These are phyloP conservation scores for Argyra leucocephala DNA, from an alignment of 2,888 invertebrate species.

Conservation along the genomic window DNA sequence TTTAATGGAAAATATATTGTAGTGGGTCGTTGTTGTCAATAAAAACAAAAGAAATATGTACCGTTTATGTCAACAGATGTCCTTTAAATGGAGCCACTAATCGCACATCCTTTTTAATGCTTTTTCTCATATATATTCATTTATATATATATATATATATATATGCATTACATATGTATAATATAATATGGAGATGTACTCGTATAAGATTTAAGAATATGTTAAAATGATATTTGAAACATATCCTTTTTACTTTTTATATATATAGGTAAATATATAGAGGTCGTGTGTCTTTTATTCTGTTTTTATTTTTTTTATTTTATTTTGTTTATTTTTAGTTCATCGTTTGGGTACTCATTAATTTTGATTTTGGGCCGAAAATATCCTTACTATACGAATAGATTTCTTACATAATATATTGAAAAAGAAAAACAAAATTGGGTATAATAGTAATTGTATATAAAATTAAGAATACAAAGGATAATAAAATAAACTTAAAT, in stretches of 20 bases:
- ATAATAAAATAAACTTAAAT: not conserved
- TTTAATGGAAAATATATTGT: not conserved
- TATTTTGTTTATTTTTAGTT: no score
- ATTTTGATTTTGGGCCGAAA: not conserved
- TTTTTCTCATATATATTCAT: not conserved
- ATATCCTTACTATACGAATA: no score
- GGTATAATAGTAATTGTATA: no score
- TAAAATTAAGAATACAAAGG: not conserved
- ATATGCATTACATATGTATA: no score
- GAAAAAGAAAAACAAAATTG: no score
- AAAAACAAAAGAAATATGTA: slow-evolving; percentile 8
- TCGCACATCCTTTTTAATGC: not conserved
- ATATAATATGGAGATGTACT: not conserved
- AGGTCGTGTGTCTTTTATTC: no score
- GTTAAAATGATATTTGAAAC: not conserved
- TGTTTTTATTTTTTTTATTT: no score
- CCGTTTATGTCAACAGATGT: not conserved
- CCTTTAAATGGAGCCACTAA: slow-evolving; percentile 6
- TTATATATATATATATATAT: no score
- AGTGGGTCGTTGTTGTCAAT: slow-evolving; percentile 7
- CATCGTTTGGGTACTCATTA: not conserved
- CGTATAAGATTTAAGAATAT: not conserved
- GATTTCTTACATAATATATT: no score
- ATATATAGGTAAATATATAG: no score
- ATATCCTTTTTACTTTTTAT: not conserved